Base-by-base conservation (phyloP, 1,140 invertebrate species). In the Eufriesea mexicana region DNA sequence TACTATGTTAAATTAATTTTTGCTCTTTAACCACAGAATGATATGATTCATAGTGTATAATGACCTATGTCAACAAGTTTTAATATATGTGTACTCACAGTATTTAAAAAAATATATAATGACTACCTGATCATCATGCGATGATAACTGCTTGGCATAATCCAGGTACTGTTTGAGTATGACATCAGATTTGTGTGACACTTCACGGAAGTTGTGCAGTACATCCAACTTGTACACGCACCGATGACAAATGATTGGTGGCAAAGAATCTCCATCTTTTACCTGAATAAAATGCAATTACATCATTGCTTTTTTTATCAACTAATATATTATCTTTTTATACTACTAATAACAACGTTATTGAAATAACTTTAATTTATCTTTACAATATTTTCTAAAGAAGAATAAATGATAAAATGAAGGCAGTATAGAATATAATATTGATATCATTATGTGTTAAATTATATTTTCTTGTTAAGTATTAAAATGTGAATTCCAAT, bases 131-230 rank as follows among this genome's bases (percentile, higher is more conserved):
- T 91, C 90, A 85, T 94, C 92, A 67, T 90, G 88, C 35, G 89
- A 90, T 84, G 91, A 92, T 90, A 93, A 89, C 86, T 93, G 92
- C 89, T 95, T 94, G 84, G 94, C 92, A 90, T 93, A 94, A 86
- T 93, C 92, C 89, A 95, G 90, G 91, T 95, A 95, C 91, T 95
- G 94, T 92, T 94, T 94, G 82, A 95, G 93, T 91, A 95, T 93
- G 73, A 92, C 86, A 84, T 95, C 95, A 42, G 95, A 94, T 90
- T 95, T 95, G 66, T 93, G 91, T 79, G 95, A 95, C 16, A 91
- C 91, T 84, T 95, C 94, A 78, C 94, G 93, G 89, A 95, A 95
- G 72, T 94, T 94, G 85, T 95, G 91, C 45, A 95, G 87, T 45
- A 93, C 90, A 76, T 95, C 94, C 83, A 95, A 90, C 84, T 95